Percentiles rank a stretch among this genome's conserved stretches.
Evolutionary conservation across 2,797 vertebrate species (phyloP).

Genomic region (Streptopelia turtur): DNA sequence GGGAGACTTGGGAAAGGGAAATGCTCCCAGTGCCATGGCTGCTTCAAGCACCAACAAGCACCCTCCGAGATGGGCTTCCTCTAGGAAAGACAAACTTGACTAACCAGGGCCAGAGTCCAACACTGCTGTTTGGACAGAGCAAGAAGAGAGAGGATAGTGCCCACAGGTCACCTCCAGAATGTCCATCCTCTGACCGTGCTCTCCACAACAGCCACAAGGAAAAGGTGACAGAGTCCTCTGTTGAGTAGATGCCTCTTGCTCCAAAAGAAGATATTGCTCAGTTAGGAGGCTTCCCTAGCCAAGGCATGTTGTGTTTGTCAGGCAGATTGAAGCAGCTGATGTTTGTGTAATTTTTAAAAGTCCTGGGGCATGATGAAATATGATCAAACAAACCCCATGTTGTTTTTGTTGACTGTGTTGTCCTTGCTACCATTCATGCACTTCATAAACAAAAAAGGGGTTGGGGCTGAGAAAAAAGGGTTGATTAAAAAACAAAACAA

Average conservation of each 20-base stretch:
- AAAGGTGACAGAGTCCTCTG: background rate
- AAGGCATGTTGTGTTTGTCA: background rate
- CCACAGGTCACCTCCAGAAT: background rate
- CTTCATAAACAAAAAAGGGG: background rate
- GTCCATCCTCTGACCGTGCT: background rate
- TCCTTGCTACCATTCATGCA: background rate
- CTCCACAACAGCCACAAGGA: background rate
- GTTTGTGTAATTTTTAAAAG: background rate
- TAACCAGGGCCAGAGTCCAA: background rate
- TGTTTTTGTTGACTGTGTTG: background rate
- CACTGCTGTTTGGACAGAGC: background rate
- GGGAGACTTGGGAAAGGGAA: background rate
- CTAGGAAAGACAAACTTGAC: background rate
- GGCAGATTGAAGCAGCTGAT: background rate
- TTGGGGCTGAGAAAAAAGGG: no score
- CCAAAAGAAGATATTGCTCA: background rate
- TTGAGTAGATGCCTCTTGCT: background rate
- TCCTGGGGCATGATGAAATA: background rate
- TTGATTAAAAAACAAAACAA: background rate
- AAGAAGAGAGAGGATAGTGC: background rate
- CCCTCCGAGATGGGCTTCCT: background rate
- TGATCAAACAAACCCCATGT: background rate
- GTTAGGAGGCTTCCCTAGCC: background rate
- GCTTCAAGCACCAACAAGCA: background rate
- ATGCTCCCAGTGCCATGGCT: background rate